Evolutionary conservation across 2,888 invertebrate genomes (phyloP), one percentile per base, ranked within the genome.

Genomic region (Drosophila tripunctata): DNA sequence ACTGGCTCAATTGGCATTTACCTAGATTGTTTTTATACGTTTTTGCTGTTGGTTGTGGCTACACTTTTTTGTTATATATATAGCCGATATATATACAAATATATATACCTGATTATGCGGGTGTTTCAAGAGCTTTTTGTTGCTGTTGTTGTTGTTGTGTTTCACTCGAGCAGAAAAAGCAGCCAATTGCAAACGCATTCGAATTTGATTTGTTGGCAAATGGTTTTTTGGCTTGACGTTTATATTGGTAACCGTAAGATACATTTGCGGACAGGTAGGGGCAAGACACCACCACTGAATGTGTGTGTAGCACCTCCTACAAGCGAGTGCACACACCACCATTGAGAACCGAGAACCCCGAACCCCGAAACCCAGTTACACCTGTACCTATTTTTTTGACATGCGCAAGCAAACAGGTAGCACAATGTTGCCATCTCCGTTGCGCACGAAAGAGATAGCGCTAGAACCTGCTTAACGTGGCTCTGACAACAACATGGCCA

Each of bases 131-230:
- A 36, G 48, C 35, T 65, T 56, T 50, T 31, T 36, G n/a, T n/a
- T n/a, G n/a, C n/a, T n/a, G n/a, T n/a, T n/a, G n/a, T n/a, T n/a
- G n/a, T n/a, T 10, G 10, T 12, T 43, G 15, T 27, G 30, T 36
- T 52, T 68, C 56, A 12, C 15, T 44, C 24, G 50, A 43, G 27
- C 45, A 36, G 14, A 14, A 15, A 35, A 41, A 17, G 12, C 72
- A 51, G 62, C 80, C 80, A 80, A 80, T 80, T 80, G 86, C 67
- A 76, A 76, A 57, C 76, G 83, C 80, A 82, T 76, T 67, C 63
- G 67, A 72, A 80, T 80, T 80, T 80, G 80, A 80, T 80, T 80
- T 80, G 80, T 83, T 86, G 87, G 83, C 86, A 62, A 40, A 55
- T 27, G 62, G n/a, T n/a, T n/a, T 62, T 38, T 47, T 57, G 50